phyloP scores from a whole-genome alignment of 1,140 invertebrate genomes.

The Plectrocnemia conspersa region DNA sequence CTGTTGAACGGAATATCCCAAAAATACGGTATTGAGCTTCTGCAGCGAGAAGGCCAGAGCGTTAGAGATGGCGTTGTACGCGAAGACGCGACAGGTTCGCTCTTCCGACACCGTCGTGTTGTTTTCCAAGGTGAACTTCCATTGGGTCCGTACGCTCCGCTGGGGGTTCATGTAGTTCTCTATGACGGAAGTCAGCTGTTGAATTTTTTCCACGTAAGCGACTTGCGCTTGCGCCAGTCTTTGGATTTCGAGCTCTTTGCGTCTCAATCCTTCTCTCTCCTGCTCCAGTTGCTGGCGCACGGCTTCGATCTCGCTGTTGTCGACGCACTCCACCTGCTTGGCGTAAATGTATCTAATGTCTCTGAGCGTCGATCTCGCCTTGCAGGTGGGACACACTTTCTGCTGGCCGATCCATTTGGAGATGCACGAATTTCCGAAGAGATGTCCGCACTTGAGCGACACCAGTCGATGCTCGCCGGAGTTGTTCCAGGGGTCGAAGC shows the following conservation, averaged over 20 bases:
- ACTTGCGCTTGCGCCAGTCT: constrained; percentile 33
- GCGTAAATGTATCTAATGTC: constrained; percentile 69
- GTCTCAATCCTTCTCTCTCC: constrained; percentile 42
- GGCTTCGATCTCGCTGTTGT: constrained; percentile 51
- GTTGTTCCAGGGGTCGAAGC: constrained; percentile 80
- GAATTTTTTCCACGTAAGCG: constrained; percentile 45
- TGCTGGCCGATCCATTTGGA: constrained; percentile 64
- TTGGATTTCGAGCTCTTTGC: constrained; percentile 41
- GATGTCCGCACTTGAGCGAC: constrained; percentile 82
- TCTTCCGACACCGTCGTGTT: constrained; percentile 62
- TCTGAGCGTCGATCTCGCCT: constrained; percentile 64
- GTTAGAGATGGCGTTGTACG: constrained; percentile 57
- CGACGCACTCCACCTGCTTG: constrained; percentile 48
- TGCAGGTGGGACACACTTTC: constrained; percentile 80
- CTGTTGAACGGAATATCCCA: constrained; percentile 74
- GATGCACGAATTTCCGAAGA: constrained; percentile 84
- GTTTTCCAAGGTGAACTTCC: constrained; percentile 56
- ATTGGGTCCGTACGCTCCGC: constrained; percentile 41
- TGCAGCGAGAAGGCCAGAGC: constrained; percentile 68
- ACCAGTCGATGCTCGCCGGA: constrained; percentile 78
- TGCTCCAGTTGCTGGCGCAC: constrained; percentile 51
- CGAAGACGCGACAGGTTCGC: constrained; percentile 72
- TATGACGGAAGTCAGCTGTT: constrained; percentile 45
- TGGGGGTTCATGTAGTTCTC: constrained; percentile 31
- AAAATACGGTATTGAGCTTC: constrained; percentile 63